Percentiles rank a stretch among this genome's conserved stretches.
phyloP scores from a whole-genome alignment of 2,888 invertebrate genomes.

The Lamellibrachia columna region DNA sequence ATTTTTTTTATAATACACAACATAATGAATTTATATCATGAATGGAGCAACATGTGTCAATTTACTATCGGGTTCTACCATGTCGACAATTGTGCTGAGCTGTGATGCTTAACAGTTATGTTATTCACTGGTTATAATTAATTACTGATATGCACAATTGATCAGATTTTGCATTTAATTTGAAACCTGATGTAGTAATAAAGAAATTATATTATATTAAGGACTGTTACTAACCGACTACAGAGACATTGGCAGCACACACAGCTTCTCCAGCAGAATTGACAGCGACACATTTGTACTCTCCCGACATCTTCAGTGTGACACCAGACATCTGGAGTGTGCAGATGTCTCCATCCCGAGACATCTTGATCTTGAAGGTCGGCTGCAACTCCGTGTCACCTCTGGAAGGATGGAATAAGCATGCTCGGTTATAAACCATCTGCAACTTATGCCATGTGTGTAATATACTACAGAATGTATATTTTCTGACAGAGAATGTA shows the following conservation, averaged over 20 bases:
- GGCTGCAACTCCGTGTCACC: conserved; percentile 84
- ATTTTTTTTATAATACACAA: too few relatives aligned
- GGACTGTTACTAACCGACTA: conserved; percentile 75
- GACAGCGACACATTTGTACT: conserved; percentile 42
- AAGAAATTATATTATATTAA: too few relatives aligned
- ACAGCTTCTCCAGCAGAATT: conserved; percentile 41
- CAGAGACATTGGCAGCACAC: conserved; percentile 72
- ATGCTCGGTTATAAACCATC: not conserved
- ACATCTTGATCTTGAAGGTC: conserved; percentile 79
- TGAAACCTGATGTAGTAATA: too few relatives aligned
- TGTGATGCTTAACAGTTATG: too few relatives aligned
- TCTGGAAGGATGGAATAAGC: conserved; percentile 60
- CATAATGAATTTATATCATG: too few relatives aligned
- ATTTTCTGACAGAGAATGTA: not conserved
- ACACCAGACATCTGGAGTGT: conserved; percentile 52
- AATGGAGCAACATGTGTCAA: too few relatives aligned
- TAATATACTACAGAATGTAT: not conserved
- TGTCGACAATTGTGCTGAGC: too few relatives aligned
- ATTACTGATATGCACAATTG: too few relatives aligned
- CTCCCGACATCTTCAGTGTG: conserved; percentile 59
- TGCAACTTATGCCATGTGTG: not conserved
- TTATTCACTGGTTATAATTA: too few relatives aligned
- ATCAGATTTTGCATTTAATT: too few relatives aligned
- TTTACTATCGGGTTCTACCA: too few relatives aligned
- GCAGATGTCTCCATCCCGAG: conserved; percentile 70